A percentile compares a stretch with the other conserved stretches of the same genome.
Evolutionary conservation across 2,888 invertebrate species (phyloP).

Genomic region (Troilus luridus): DNA sequence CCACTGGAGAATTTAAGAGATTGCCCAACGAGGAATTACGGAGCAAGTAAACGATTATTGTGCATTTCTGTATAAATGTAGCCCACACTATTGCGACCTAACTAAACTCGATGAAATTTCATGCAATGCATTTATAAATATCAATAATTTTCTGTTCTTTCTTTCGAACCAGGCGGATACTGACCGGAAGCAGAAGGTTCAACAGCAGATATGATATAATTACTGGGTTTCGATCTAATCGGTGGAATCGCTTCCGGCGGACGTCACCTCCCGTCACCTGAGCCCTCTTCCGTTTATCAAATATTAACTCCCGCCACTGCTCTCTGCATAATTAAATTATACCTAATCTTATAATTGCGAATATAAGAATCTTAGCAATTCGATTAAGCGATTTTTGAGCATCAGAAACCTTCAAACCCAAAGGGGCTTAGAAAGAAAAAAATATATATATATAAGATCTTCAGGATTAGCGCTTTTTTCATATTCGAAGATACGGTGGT

Average conservation of each 20-base stretch:
- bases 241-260: conserved; percentile 34
- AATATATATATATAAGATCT: no score
- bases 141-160: not conserved
- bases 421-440: no score
- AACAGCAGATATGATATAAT: conserved; percentile 37
- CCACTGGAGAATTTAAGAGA: no score
- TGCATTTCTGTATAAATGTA: not conserved
- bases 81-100: not conserved
- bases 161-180: not conserved
- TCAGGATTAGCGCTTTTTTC: no score
- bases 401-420: no score
- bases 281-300: conserved; percentile 38
- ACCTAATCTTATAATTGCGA: not conserved
- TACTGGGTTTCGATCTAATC: not conserved
- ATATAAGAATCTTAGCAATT: no score
- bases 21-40: no score
- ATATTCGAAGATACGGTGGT: no score
- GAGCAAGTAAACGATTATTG: no score
- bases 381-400: no score
- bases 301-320: not conserved
- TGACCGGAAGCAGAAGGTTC: conserved; percentile 26
- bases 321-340: not conserved
- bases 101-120: no score
- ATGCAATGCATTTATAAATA: not conserved
- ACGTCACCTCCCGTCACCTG: conserved; percentile 33